phyloP scores from a whole-genome alignment of 1,140 invertebrate species.

The Lepidostoma basale region DNA sequence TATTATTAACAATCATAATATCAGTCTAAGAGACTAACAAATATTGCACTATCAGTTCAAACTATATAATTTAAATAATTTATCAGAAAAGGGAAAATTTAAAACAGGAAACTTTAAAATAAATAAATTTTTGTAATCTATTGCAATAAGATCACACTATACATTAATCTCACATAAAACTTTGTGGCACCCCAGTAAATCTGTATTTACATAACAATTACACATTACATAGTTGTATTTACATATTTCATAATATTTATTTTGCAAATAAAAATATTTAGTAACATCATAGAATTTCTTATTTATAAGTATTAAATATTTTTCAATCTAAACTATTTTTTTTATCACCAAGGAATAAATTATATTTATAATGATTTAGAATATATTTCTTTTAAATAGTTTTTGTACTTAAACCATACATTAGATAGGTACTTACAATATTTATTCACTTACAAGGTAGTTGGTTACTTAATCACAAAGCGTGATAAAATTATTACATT shows the following conservation, averaged over 20 bases:
- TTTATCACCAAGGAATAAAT: conserved; percentile 2
- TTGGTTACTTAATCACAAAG: no score
- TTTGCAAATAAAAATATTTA: neutral
- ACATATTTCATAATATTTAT: conserved; percentile 7
- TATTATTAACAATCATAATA: conserved; percentile 17
- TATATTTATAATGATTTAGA: no score
- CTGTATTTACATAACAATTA: conserved; percentile 10
- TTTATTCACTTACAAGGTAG: no score
- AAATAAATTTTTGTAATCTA: no score
- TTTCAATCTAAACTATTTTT: neutral
- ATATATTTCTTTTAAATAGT: conserved; percentile 16
- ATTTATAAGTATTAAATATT: neutral
- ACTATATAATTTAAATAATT: neutral
- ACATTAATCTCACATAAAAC: neutral
- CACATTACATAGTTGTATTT: neutral
- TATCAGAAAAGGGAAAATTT: no score
- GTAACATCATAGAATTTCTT: neutral
- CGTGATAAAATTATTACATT: no score
- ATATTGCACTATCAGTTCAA: neutral
- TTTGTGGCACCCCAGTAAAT: neutral
- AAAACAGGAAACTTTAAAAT: no score
- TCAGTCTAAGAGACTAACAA: conserved; percentile 8
- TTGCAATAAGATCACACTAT: neutral
- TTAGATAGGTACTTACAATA: no score
- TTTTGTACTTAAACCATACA: no score